Evolutionary conservation across 2,888 invertebrate species (phyloP).

Genomic region (Brachyopa scutellaris): DNA sequence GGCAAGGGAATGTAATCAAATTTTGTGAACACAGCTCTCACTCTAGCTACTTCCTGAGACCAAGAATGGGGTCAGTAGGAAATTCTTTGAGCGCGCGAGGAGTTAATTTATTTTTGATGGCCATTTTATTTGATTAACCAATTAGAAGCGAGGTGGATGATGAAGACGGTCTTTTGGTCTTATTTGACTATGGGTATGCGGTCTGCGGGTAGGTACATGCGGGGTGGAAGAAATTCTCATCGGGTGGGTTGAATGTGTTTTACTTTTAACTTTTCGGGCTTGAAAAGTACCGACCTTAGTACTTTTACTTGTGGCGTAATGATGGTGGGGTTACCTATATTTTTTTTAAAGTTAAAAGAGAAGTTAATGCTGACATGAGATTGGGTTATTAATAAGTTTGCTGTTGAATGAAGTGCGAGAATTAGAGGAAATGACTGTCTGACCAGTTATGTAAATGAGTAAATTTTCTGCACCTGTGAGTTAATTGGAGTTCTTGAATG

Average conservation of each 20-base stretch:
- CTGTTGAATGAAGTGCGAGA: slow-evolving; percentile 24
- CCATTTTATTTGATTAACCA: slow-evolving; percentile 62
- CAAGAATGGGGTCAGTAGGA: slow-evolving; percentile 64
- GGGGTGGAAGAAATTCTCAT: not conserved
- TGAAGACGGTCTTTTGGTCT: slow-evolving; percentile 12
- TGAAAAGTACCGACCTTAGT: slow-evolving; percentile 11
- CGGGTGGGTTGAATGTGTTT: slow-evolving; percentile 14
- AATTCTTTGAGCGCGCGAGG: slow-evolving; percentile 41
- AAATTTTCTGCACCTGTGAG: not conserved
- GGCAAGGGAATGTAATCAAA: slow-evolving; percentile 25
- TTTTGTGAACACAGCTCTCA: not conserved
- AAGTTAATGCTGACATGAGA: not conserved
- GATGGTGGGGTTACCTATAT: not conserved
- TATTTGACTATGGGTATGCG: not conserved
- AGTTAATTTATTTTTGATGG: slow-evolving; percentile 55
- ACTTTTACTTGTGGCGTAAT: slow-evolving; percentile 53
- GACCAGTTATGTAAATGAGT: not conserved
- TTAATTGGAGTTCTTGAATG: not conserved
- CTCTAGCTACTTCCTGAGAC: not conserved
- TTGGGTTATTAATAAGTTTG: not conserved
- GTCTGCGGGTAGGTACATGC: not conserved
- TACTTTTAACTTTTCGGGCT: not conserved
- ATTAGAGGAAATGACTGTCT: not conserved
- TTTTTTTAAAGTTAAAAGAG: slow-evolving; percentile 5
- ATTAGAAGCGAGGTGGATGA: slow-evolving; percentile 37